phyloP scores from a whole-genome alignment of 2,888 invertebrate genomes.

The Troides aeacus region DNA sequence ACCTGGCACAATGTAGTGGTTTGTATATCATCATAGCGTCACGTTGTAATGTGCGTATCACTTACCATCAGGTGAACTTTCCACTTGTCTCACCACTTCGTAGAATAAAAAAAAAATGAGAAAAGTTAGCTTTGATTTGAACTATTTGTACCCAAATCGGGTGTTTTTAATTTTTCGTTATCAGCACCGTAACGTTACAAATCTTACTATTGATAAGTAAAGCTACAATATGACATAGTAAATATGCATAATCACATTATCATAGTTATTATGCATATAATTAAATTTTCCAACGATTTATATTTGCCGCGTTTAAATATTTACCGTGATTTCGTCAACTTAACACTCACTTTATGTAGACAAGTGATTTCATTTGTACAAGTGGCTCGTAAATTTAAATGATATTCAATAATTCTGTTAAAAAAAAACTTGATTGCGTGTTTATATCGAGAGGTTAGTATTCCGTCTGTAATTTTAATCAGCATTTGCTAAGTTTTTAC shows the following conservation, averaged over 20 bases:
- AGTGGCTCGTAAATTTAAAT: slow-evolving; percentile 9
- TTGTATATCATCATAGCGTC: too few relatives aligned
- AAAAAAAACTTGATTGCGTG: slow-evolving; percentile 39
- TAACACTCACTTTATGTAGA: slow-evolving; percentile 3
- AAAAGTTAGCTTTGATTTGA: too few relatives aligned
- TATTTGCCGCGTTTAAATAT: background rate
- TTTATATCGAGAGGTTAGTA: background rate
- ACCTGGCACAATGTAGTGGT: too few relatives aligned
- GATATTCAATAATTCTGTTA: slow-evolving; percentile 26
- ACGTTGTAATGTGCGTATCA: too few relatives aligned
- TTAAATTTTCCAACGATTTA: background rate
- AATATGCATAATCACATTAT: background rate
- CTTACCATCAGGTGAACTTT: too few relatives aligned
- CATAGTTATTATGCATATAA: background rate
- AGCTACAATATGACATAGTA: background rate
- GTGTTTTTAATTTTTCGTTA: background rate
- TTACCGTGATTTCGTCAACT: background rate
- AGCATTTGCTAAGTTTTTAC: background rate
- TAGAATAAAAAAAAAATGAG: too few relatives aligned
- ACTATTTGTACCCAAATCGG: too few relatives aligned
- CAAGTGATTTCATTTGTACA: slow-evolving; percentile 1
- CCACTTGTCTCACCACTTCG: too few relatives aligned
- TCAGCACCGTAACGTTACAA: background rate
- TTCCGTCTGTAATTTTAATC: background rate
- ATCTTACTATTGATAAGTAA: background rate